Conservation (phyloP, 2,113 vertebrate species). For the Pluvianellus socialis region DNA sequence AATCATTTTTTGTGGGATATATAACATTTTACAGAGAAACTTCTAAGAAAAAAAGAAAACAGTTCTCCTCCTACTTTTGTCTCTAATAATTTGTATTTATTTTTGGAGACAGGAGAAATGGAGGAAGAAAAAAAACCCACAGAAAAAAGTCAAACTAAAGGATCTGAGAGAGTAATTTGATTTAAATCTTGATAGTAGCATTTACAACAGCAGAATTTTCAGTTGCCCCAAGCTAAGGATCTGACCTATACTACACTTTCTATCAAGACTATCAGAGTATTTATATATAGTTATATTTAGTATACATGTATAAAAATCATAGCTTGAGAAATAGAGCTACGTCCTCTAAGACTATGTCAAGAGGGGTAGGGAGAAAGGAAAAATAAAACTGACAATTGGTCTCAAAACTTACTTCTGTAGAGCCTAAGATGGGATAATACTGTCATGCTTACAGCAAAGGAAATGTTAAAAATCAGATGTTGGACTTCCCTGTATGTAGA, state of each 20-base stretch:
- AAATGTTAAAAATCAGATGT: neutral
- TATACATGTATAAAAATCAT: neutral
- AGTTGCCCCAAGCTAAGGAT: neutral
- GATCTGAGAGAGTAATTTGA: neutral
- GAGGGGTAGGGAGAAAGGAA: neutral
- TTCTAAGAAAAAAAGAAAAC: neutral
- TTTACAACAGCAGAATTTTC: neutral
- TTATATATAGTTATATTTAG: neutral
- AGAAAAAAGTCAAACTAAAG: neutral
- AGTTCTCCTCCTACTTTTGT: neutral
- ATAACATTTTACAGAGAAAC: neutral
- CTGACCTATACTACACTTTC: neutral
- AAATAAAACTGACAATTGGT: neutral
- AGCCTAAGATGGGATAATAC: neutral
- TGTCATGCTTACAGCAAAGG: neutral
- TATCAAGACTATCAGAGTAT: neutral
- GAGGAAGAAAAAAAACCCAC: no score
- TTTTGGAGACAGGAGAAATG: neutral
- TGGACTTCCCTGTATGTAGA: neutral
- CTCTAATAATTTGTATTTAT: neutral
- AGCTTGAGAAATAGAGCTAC: neutral
- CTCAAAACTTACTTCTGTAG: neutral
- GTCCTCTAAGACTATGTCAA: neutral
- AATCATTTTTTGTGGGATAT: fast-evolving
- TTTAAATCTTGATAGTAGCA: neutral